Percentiles rank a stretch among this genome's conserved stretches.
Evolutionary conservation across 2,113 vertebrate species (phyloP).

Genomic region (Indicator indicator): DNA sequence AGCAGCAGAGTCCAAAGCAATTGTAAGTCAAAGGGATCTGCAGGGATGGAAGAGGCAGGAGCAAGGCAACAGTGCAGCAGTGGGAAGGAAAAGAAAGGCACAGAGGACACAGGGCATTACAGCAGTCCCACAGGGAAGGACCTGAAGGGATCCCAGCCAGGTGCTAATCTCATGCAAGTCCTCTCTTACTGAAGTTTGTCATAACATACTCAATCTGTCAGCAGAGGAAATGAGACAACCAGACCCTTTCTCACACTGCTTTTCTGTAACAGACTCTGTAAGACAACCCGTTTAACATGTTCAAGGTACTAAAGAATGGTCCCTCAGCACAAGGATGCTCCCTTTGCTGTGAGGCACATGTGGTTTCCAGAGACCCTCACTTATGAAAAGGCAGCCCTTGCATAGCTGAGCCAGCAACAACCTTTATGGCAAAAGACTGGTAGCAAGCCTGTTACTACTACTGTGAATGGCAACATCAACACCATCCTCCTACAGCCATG

Average conservation of each 20-base stretch:
- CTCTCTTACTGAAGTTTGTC: not conserved
- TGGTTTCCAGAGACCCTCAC: not conserved
- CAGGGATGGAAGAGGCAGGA: not conserved
- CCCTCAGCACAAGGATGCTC: not conserved
- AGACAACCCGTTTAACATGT: not conserved
- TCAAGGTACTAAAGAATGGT: not conserved
- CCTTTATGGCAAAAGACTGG: not conserved
- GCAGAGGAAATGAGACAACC: not conserved
- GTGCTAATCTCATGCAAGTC: fast-evolving
- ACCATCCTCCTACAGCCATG: not conserved
- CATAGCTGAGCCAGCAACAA: fast-evolving
- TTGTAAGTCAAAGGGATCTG: not conserved
- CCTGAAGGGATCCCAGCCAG: not conserved
- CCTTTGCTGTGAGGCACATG: fast-evolving
- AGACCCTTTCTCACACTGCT: not conserved
- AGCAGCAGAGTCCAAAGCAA: not conserved
- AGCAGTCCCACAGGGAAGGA: not conserved
- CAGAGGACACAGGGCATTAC: not conserved
- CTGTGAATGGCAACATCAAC: not conserved
- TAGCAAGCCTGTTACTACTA: not conserved
- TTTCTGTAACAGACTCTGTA: fast-evolving
- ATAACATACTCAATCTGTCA: not conserved
- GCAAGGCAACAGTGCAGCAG: not conserved
- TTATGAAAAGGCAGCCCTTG: fast-evolving
- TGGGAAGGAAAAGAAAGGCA: not conserved